Evolutionary conservation across 1,140 invertebrate genomes (phyloP), one percentile per base, ranked within the genome.

Genomic region (Bombus picipes): DNA sequence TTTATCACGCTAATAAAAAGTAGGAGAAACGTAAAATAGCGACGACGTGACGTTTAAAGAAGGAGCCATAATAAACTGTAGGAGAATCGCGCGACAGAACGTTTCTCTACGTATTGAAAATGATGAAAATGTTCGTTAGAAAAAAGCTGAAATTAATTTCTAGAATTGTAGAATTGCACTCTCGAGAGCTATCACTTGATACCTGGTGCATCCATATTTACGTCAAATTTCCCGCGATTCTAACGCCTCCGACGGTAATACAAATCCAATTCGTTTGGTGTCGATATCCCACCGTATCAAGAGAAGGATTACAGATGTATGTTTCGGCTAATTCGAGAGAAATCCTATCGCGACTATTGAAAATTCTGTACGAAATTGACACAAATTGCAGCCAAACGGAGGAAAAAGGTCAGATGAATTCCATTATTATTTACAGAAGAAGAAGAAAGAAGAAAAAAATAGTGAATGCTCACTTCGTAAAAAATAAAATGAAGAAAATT

Each of bases 261-360:
- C 47, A 41, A 39, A 13, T 70, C 1, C 80, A 43, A 43, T 81
- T 81, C 80, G 80, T 81, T 81, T 34, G 39, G 25, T 73, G 39
- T 62, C 80, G 70, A 73, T 81, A 81, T 73, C 43, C 41, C 32
- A 15, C 25, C 71, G 43, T 47, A 74, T 66, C 80, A 74, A 74
- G 53, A 13, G 25, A 57, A 57, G 71, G 80, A 82, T 82, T 82
- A 74, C 39, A 39, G 39, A 82, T 73, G 43, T 37, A 37, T 47
- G 57, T 43, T 82, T 47, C n/a, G 71, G 15, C 37, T 71, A 82
- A 74, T 74, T 57, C 10, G 1, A 15, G 47, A 22, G 57, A 82
- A 82, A 82, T 74, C 37, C 68, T 47, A 47, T 57, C 39, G 28
- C 32, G 37, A 12, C n/a, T 81, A 32, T 65, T 62, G 57, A 82